Evolutionary conservation across 2,113 vertebrate species (phyloP).

Genomic region (Columbina picui): DNA sequence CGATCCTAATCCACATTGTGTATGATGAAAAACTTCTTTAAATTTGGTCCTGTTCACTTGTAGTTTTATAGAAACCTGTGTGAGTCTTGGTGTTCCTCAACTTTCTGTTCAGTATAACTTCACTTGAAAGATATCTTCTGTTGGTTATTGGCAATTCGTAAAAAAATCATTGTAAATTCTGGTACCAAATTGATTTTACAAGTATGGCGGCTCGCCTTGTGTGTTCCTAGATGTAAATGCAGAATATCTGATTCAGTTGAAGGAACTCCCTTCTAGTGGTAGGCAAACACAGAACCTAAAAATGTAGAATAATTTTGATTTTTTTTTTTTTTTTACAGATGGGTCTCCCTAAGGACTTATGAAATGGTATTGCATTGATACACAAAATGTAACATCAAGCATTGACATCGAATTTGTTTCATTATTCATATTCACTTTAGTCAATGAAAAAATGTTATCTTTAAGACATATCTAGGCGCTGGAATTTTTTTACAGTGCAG

Average conservation of each 20-base stretch:
- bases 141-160: background rate
- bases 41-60: background rate
- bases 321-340: accelerated
- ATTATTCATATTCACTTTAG: background rate
- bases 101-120: background rate
- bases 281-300: background rate
- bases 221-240: background rate
- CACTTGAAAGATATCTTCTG: background rate
- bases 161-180: background rate
- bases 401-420: background rate
- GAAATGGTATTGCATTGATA: background rate
- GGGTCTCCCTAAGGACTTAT: background rate
- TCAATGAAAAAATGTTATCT: background rate
- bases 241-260: background rate
- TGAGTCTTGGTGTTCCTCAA: background rate
- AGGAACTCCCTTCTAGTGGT: background rate
- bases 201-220: background rate
- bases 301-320: background rate
- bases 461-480: background rate
- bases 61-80: background rate
- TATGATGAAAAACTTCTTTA: background rate
- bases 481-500: background rate
- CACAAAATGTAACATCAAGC: background rate
- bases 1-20: background rate
- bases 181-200: background rate